Conservation (phyloP, 2,888 invertebrate genomes). For the Rhopalosiphum nymphaeae region DNA sequence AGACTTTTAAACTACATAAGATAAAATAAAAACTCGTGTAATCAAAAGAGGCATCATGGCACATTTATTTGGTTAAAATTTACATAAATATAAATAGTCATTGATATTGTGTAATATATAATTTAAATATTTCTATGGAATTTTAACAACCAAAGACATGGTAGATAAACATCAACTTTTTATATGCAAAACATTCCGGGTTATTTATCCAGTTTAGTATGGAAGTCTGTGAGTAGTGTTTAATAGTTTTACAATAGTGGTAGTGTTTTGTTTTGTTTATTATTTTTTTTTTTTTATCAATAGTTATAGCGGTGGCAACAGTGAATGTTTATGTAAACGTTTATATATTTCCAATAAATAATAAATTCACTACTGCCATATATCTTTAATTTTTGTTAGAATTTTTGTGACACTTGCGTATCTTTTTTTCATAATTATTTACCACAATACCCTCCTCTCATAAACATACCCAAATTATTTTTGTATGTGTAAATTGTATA, state of each 20-base stretch:
- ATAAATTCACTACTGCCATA: background rate
- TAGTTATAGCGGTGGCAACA: background rate
- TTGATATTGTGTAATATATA: background rate
- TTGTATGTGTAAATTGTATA: constrained; percentile 38
- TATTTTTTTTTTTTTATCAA: background rate
- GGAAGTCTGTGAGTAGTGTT: constrained; percentile 37
- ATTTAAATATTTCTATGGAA: background rate
- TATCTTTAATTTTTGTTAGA: constrained; percentile 41
- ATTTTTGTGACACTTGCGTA: constrained; percentile 21
- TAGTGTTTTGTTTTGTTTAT: constrained; percentile 28
- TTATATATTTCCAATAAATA: constrained; percentile 10
- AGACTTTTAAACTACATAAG: constrained; percentile 14
- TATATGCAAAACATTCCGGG: constrained; percentile 26
- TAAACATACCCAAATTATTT: background rate
- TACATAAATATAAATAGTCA: background rate
- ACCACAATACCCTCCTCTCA: constrained; percentile 27
- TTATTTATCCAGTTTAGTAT: constrained; percentile 17
- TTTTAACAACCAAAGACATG: background rate
- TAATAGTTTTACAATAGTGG: constrained; percentile 28
- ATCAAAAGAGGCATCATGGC: background rate
- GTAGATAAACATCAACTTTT: background rate
- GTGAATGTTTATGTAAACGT: background rate
- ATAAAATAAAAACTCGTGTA: background rate
- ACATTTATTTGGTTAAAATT: background rate
- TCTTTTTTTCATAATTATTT: constrained; percentile 19